phyloP scores from a whole-genome alignment of 2,888 invertebrate genomes.

The Noctua fimbriata region DNA sequence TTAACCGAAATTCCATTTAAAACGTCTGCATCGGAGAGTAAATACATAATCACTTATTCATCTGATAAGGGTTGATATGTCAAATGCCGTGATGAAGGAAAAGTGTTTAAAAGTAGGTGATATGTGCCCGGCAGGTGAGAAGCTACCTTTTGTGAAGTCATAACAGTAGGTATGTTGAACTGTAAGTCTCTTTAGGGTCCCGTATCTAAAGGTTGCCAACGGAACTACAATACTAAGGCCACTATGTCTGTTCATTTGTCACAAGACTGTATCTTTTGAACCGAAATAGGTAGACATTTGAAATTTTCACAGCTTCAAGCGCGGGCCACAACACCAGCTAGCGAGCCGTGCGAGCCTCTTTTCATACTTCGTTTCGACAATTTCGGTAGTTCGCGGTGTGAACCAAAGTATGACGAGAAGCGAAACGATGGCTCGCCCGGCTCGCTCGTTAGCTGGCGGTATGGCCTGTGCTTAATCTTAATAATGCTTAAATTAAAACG shows the following conservation, averaged over 20 bases:
- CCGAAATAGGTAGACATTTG: neutral
- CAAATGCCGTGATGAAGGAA: conserved; percentile 20
- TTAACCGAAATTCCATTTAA: neutral
- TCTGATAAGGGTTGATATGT: conserved; percentile 47
- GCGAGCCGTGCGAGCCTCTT: too few species aligned
- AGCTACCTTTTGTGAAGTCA: conserved; percentile 6
- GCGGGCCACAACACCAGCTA: too few species aligned
- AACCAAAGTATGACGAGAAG: too few species aligned
- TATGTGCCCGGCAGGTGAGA: conserved; percentile 15
- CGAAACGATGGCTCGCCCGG: too few species aligned
- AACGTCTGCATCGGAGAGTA: conserved; percentile 25
- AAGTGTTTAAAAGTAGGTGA: conserved; percentile 21
- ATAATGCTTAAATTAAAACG: too few species aligned
- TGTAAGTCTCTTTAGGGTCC: neutral
- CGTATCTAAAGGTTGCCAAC: neutral
- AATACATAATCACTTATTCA: conserved; percentile 34
- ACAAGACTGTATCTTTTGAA: neutral
- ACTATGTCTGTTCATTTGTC: neutral
- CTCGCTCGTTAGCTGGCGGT: too few species aligned
- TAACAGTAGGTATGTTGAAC: neutral
- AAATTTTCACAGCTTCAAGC: neutral
- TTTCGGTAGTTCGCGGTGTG: too few species aligned
- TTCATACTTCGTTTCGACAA: too few species aligned
- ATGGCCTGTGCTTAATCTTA: too few species aligned
- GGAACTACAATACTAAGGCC: neutral